Base-by-base conservation (phyloP, 2,797 vertebrate species). In the Adelosebastes latens region DNA sequence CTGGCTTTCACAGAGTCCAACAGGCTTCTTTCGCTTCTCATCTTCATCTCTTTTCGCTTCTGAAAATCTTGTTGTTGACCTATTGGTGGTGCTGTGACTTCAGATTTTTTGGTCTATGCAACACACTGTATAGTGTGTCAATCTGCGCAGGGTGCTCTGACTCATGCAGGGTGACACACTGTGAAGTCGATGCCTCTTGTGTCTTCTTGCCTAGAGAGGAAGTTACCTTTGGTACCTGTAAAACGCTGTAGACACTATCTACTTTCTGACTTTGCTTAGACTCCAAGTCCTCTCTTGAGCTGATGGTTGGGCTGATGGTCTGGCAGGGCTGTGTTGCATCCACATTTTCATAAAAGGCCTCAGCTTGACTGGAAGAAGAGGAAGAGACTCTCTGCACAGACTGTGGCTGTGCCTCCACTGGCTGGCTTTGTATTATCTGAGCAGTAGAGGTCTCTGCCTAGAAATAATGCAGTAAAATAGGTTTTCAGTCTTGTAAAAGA, bases 341-440 rank as follows among this genome's bases (percentile, higher is more conserved):
- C 16, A 87, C 9, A 0, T 91, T 92, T 74, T 89, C 88, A 56
- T 90, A 92, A 1, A 46, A 9, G 3, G 9, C 71, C 4, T 91
- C 84, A 2, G 64, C 58, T 2, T 79, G 46, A 67, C 31, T 60
- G 42, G 82, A 88, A 0, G 87, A 89, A 18, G 77, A 81, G 0
- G 6, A 27, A 0, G 84, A 93, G 53, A 1, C 4, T 53, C 89
- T 84, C 0, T 7, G 27, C 52, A 42, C 24, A 3, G 22, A 39
- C 4, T 1, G 78, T 31, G 34, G 20, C 5, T 69, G 49, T 0
- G 8, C 11, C 9, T 77, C 83, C 4, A 49, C 2, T 2, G 36
- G 32, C 63, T 79, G 81, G 8, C 27, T 85, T 36, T 62, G 29
- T 27, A 64, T 66, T 4, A 36, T 36, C 20, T 1, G 58, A 27